A percentile compares a stretch with the other conserved stretches of the same genome.
These are phyloP conservation scores for Tachuris rubrigastra DNA, from an alignment of 2,113 vertebrate species.

Conservation along the genomic window DNA sequence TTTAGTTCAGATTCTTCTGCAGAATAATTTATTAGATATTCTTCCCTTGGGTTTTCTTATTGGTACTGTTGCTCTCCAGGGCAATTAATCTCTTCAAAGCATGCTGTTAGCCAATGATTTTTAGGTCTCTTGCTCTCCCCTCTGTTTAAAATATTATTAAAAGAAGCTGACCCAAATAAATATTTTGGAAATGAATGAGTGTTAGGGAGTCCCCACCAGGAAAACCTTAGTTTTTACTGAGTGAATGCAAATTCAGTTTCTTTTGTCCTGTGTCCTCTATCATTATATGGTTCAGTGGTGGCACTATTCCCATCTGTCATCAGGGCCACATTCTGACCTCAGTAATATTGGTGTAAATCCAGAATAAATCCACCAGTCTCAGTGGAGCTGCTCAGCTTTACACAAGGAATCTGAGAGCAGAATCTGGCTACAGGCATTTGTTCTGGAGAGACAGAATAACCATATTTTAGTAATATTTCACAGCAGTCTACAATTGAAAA, in stretches of 20 bases:
- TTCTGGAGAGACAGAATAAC: conserved; percentile 55
- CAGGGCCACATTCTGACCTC: conserved; percentile 33
- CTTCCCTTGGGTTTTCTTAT: not conserved
- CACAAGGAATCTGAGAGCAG: conserved; percentile 50
- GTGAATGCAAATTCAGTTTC: not conserved
- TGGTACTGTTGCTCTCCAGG: not conserved
- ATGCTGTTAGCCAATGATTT: not conserved
- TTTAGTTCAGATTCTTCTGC: not conserved
- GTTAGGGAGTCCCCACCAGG: not conserved
- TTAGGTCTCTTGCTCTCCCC: not conserved
- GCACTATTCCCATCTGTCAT: conserved; percentile 20
- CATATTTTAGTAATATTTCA: conserved; percentile 69
- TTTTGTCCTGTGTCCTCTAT: not conserved
- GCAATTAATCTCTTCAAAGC: conserved; percentile 3
- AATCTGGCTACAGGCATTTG: conserved; percentile 49
- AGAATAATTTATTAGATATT: not conserved
- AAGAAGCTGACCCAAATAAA: not conserved
- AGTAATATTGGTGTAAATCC: conserved; percentile 45
- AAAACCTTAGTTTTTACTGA: not conserved
- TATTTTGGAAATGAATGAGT: not conserved
- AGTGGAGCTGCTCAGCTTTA: conserved; percentile 55
- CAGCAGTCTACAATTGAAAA: conserved; percentile 70
- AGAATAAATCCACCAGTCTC: conserved; percentile 50
- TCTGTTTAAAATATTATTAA: not conserved
- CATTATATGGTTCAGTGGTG: not conserved